A percentile compares a stretch with the other conserved stretches of the same genome.
Evolutionary conservation across 2,888 invertebrate species (phyloP).

Genomic region (Brachyptera putata): DNA sequence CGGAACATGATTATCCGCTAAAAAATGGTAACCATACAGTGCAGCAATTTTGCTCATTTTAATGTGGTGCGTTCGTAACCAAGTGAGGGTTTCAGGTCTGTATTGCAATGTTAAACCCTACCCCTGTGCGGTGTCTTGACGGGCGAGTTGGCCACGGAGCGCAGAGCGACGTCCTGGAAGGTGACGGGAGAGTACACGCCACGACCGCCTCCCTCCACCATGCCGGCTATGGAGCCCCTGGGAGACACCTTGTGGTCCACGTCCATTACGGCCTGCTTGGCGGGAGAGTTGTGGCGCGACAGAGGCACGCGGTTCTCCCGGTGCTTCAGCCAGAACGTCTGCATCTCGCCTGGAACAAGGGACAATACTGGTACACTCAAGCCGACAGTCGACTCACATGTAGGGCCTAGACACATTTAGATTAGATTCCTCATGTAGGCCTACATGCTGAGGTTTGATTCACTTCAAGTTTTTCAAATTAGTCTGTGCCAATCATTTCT

Average conservation of each 20-base stretch:
- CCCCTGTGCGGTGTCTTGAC: conserved; percentile 48
- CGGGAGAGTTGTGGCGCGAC: conserved; percentile 40
- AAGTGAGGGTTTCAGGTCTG: no score
- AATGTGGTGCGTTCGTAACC: no score
- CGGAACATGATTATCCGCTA: no score
- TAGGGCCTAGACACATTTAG: no score
- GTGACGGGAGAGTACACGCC: conserved; percentile 80
- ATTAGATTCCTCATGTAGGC: no score
- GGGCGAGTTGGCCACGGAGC: conserved; percentile 74
- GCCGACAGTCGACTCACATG: no score
- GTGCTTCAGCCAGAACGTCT: conserved; percentile 82
- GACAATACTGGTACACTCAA: no score
- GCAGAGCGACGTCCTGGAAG: conserved; percentile 75
- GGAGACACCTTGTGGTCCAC: conserved; percentile 44
- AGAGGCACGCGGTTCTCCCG: conserved; percentile 61
- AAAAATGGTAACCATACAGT: no score
- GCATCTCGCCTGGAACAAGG: conserved; percentile 73
- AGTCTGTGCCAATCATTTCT: no score
- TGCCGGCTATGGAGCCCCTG: conserved; percentile 42
- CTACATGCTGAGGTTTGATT: no score
- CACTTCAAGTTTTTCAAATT: no score
- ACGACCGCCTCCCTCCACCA: conserved; percentile 53
- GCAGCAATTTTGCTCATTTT: no score
- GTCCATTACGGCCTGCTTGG: conserved; percentile 42
- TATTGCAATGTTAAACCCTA: conserved; percentile 16